These are phyloP conservation scores for Decapterus maruadsi DNA, from an alignment of 2,797 vertebrate genomes.

Conservation along the genomic window DNA sequence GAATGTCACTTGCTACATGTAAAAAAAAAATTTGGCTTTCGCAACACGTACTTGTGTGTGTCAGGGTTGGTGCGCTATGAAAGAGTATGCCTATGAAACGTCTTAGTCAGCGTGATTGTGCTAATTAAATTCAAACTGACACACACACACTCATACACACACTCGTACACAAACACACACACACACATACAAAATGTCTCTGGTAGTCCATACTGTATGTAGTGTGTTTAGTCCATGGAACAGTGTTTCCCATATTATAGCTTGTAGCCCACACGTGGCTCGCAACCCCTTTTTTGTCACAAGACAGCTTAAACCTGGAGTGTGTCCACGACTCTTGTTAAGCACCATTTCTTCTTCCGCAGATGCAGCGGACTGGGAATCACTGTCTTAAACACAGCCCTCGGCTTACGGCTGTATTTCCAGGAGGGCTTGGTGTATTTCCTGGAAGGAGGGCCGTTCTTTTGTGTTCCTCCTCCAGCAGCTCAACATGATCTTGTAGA, in stretches of 20 bases:
- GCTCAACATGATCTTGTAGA: constrained; percentile 98
- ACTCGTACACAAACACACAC: constrained; percentile 62
- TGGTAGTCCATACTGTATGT: constrained; percentile 51
- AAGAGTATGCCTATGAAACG: constrained; percentile 47
- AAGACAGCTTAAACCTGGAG: constrained; percentile 74
- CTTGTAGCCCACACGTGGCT: constrained; percentile 46
- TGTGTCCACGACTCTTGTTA: constrained; percentile 43
- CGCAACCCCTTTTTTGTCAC: constrained; percentile 38
- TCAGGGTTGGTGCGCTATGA: constrained; percentile 14
- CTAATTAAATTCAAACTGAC: constrained; percentile 64
- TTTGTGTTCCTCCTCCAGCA: constrained; percentile 98
- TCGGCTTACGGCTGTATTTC: constrained; percentile 81
- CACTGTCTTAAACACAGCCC: constrained; percentile 49
- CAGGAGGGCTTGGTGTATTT: constrained; percentile 91
- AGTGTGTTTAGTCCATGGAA: constrained; percentile 48
- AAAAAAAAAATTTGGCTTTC: constrained; percentile 62
- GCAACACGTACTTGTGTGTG: constrained; percentile 24
- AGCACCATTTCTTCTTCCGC: constrained; percentile 48
- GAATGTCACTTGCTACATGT: constrained; percentile 84
- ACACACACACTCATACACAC: constrained; percentile 47
- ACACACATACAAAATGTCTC: constrained; percentile 67
- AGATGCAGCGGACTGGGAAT: constrained; percentile 57
- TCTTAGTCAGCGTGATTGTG: constrained; percentile 26
- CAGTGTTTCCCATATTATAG: constrained; percentile 58
- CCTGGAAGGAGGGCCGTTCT: constrained; percentile 94